These are phyloP conservation scores for Gymnoscopelus braueri DNA, from an alignment of 2,797 vertebrate genomes.

Conservation along the genomic window DNA sequence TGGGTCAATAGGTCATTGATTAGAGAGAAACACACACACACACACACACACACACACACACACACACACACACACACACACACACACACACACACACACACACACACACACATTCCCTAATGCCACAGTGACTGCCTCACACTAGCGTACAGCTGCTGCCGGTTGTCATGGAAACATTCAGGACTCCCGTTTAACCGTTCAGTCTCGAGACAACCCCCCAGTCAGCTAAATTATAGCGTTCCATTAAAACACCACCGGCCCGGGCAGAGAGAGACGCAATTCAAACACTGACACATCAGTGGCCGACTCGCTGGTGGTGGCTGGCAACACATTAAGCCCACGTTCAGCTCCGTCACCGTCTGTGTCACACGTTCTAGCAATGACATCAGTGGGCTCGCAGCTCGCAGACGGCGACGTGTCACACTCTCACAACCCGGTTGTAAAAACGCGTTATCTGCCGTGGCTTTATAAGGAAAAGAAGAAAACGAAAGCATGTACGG, in stretches of 20 bases:
- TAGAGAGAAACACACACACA: conserved; percentile 42
- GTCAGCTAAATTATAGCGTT: conserved; percentile 70
- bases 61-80: conserved; percentile 39
- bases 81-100: conserved; percentile 9
- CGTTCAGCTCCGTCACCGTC: conserved; percentile 22
- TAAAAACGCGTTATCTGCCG: conserved; percentile 18
- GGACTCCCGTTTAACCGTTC: conserved; percentile 50
- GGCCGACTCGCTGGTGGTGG: conserved; percentile 6
- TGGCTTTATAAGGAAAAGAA: conserved; percentile 26
- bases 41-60: conserved; percentile 24
- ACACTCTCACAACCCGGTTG: conserved; percentile 26
- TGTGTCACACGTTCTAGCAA: conserved; percentile 25
- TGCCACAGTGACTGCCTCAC: conserved; percentile 71
- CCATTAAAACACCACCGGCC: conserved; percentile 30
- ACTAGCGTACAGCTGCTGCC: conserved; percentile 75
- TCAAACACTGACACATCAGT: conserved; percentile 47
- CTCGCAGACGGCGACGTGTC: conserved; percentile 19
- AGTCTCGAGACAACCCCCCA: conserved; percentile 58
- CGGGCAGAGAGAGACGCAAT: conserved; percentile 32
- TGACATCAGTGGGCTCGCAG: conserved; percentile 56
- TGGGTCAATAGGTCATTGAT: conserved; percentile 81
- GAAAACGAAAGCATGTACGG: no score
- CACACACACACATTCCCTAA: conserved; percentile 55
- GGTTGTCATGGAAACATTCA: conserved; percentile 79
- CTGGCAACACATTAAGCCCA: conserved; percentile 5